A percentile compares a stretch with the other conserved stretches of the same genome.
phyloP scores from a whole-genome alignment of 2,113 vertebrate genomes.

The Nanorana parkeri region DNA sequence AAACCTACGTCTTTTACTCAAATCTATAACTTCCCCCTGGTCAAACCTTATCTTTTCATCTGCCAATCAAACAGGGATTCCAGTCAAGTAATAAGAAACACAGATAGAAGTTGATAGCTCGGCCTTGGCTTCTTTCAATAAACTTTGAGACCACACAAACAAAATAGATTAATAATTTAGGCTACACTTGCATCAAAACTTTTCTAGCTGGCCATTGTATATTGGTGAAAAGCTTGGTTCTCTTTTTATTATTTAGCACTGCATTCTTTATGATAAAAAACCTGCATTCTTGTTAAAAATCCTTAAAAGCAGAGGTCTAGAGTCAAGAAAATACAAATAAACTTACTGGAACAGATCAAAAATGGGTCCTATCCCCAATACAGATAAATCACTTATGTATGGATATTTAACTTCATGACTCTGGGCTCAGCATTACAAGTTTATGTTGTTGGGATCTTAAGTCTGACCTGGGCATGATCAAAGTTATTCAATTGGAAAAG shows the following conservation, averaged over 20 bases:
- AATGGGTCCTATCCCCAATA: too few relatives aligned
- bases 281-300: background rate
- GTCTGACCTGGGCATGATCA: too few relatives aligned
- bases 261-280: background rate
- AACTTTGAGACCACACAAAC: slow-evolving; percentile 43
- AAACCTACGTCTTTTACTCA: slow-evolving; percentile 44
- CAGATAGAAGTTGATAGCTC: slow-evolving; percentile 24
- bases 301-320: background rate
- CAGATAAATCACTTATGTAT: too few relatives aligned
- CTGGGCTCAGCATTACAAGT: too few relatives aligned
- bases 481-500: too few relatives aligned
- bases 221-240: background rate
- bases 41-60: slow-evolving; percentile 51
- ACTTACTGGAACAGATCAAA: too few relatives aligned
- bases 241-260: background rate
- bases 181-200: slow-evolving; percentile 12
- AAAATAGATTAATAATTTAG: slow-evolving; percentile 43
- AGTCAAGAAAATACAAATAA: too few relatives aligned
- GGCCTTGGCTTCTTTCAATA: slow-evolving; percentile 19
- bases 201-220: background rate
- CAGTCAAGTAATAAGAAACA: slow-evolving; percentile 40
- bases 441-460: too few relatives aligned
- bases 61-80: slow-evolving; percentile 49
- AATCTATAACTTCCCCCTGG: slow-evolving; percentile 54
- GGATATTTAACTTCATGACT: too few relatives aligned